Conservation (phyloP, 2,888 invertebrate genomes). For the Harpalus rubripes region DNA sequence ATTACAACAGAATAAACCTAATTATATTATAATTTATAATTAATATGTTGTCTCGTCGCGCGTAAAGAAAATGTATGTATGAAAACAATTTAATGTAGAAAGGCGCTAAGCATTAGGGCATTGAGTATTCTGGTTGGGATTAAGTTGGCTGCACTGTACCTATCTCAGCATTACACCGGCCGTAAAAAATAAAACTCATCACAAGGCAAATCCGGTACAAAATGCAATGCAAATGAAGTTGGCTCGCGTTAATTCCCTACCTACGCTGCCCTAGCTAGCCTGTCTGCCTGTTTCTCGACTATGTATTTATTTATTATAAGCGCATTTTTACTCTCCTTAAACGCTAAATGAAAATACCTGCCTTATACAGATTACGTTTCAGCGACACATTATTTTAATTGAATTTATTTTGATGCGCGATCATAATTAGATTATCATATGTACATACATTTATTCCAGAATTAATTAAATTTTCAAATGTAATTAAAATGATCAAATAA, state of each 20-base stretch:
- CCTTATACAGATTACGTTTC: background rate
- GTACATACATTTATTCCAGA: slow-evolving; percentile 5
- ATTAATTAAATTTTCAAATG: slow-evolving; percentile 48
- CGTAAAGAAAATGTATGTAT: background rate
- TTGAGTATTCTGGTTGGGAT: slow-evolving; percentile 67
- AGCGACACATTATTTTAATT: slow-evolving; percentile 13
- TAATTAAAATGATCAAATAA: slow-evolving; percentile 1
- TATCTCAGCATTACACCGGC: slow-evolving; percentile 68
- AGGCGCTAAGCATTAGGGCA: background rate
- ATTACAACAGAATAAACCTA: background rate
- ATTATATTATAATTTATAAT: too few species aligned
- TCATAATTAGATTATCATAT: slow-evolving; percentile 41
- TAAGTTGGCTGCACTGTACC: slow-evolving; percentile 68
- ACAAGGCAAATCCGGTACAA: slow-evolving; percentile 72
- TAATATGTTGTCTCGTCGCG: too few species aligned
- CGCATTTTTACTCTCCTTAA: slow-evolving; percentile 32
- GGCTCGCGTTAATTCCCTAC: slow-evolving; percentile 71
- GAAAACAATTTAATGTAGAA: slow-evolving; percentile 6
- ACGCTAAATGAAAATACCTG: slow-evolving; percentile 11
- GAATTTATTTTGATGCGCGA: slow-evolving; percentile 33
- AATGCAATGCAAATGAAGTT: slow-evolving; percentile 73
- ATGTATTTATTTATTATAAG: slow-evolving; percentile 53
- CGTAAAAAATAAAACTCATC: slow-evolving; percentile 74
- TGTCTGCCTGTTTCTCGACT: slow-evolving; percentile 28
- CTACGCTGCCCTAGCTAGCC: background rate